Base-by-base conservation (phyloP, 53 echinoderm and acorn worm species). In the Crossaster papposus region DNA sequence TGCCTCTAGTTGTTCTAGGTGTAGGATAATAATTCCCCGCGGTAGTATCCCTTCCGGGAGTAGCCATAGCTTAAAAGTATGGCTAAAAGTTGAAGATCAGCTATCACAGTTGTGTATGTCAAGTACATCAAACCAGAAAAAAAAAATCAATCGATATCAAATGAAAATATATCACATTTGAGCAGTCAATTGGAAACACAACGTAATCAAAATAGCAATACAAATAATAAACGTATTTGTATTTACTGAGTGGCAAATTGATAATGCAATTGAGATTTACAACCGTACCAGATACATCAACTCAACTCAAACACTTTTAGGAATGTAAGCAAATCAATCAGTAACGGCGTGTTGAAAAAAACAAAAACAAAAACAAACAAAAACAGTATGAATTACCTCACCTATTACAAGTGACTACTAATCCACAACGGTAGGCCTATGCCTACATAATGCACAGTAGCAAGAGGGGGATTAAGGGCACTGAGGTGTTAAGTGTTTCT, bases 391-490 rank as follows among this genome's bases (percentile, higher is more conserved):
- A 71, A 71, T 71, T 44, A 7, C 44, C 44, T 44, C 9, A 44
- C 44, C 6, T 13, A 71, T 31, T 28, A 14, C 26, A 28, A 71
- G n/a, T 30, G 30, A 31, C 32, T 2, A 31, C 72, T 71, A 71
- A 71, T 30, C 72, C 72, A 71, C 29, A 71, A 3, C 31, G 1
- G 30, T 30, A 71, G 30, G 3, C 13, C 29, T 29, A 3, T 30
- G 3, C 13, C 29, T 29, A 3, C 32, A 71, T 5, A 71, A 71
- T 71, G 30, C 72, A 31, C 72, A 71, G 72, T 71, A 71, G 72
- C 30, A 71, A 71, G 72, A 29, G 72, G 72, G 72, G 72, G 72
- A 71, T 71, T 71, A 71, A 71, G 72, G 13, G 32, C 24, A 71
- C 29, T 26, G 72, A 28, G 72, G 72, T 13, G 72, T 71, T 30